Evolutionary conservation across 2,888 invertebrate species (phyloP).

Genomic region (Creontiades dilutus): DNA sequence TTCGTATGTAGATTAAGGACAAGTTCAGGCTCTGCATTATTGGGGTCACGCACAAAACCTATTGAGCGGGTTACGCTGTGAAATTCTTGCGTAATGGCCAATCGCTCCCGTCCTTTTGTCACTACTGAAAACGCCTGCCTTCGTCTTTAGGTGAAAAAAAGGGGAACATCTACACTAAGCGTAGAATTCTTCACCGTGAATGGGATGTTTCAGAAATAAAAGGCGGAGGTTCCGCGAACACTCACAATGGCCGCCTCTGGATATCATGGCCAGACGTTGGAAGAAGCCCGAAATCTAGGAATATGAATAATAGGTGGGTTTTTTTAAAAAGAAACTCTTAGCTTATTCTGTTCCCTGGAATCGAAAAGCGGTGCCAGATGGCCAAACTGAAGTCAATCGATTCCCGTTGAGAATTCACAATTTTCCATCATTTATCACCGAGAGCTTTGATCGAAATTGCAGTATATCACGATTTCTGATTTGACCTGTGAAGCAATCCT

Average conservation of each 20-base stretch:
- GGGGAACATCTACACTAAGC: not conserved
- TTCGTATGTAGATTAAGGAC: not conserved
- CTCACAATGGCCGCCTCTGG: not conserved
- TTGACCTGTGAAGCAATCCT: too few relatives aligned
- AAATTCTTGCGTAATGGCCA: slow-evolving; percentile 17
- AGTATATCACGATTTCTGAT: too few relatives aligned
- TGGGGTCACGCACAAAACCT: slow-evolving; percentile 27
- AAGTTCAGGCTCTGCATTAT: not conserved
- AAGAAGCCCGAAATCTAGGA: not conserved
- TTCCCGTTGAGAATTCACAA: too few relatives aligned
- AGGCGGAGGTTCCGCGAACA: not conserved
- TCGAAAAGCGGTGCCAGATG: too few relatives aligned
- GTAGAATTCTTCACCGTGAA: slow-evolving; percentile 1
- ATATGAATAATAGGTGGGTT: not conserved
- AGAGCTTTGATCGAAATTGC: too few relatives aligned
- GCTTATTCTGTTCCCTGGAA: not conserved
- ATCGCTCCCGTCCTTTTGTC: not conserved
- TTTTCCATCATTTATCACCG: too few relatives aligned
- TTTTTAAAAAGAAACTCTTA: not conserved
- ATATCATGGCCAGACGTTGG: not conserved
- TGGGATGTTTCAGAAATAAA: not conserved
- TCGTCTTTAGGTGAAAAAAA: not conserved
- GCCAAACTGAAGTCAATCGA: too few relatives aligned
- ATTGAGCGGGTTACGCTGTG: not conserved
- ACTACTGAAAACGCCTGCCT: not conserved